Evolutionary conservation across 2,888 invertebrate species (phyloP).

Genomic region (Omphaloscelis lunosa): DNA sequence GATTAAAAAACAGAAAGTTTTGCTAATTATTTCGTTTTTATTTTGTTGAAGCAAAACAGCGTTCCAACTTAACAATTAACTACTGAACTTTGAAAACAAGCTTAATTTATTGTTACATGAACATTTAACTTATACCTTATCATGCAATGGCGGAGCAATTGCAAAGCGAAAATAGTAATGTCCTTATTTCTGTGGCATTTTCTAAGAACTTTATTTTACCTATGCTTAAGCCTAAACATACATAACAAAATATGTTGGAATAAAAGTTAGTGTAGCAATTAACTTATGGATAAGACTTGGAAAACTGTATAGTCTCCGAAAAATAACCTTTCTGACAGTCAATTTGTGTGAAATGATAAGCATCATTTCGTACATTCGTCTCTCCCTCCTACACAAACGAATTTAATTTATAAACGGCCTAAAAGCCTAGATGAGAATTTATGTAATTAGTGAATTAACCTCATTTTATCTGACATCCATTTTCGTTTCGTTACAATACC

Average conservation of each 20-base stretch:
- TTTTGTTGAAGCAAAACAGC: slow-evolving; percentile 55
- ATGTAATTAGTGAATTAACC: slow-evolving; percentile 43
- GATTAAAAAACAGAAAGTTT: slow-evolving; percentile 59
- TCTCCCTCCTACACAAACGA: slow-evolving; percentile 7
- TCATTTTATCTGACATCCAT: slow-evolving; percentile 42
- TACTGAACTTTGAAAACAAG: slow-evolving; percentile 56
- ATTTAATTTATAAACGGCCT: slow-evolving; percentile 32
- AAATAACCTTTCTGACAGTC: neutral
- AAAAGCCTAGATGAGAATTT: slow-evolving; percentile 39
- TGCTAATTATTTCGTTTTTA: slow-evolving; percentile 55
- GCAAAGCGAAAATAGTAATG: slow-evolving; percentile 39
- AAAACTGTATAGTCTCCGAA: neutral
- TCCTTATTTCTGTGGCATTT: slow-evolving; percentile 5
- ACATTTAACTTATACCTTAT: slow-evolving; percentile 49
- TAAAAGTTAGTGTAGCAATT: neutral
- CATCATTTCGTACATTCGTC: slow-evolving; percentile 6
- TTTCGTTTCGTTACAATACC: slow-evolving; percentile 48
- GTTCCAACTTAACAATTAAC: slow-evolving; percentile 48
- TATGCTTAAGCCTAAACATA: neutral
- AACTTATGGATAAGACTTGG: neutral
- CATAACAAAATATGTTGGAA: neutral
- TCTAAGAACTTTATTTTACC: neutral
- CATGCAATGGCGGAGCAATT: slow-evolving; percentile 40
- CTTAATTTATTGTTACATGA: slow-evolving; percentile 60
- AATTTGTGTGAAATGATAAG: slow-evolving; percentile 6